phyloP scores from a whole-genome alignment of 2,888 invertebrate species.

The Silvanus unidentatus region DNA sequence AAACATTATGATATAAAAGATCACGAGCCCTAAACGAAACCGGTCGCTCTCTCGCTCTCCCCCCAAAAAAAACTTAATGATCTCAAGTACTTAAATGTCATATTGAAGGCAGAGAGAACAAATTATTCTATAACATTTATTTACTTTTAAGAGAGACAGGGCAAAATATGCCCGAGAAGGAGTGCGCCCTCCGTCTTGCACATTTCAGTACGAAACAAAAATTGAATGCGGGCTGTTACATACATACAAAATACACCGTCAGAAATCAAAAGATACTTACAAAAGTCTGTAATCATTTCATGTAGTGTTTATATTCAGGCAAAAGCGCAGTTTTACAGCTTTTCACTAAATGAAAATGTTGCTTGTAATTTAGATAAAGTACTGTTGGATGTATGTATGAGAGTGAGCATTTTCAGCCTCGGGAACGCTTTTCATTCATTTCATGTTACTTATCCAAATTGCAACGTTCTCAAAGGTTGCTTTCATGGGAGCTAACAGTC shows the following conservation, averaged over 20 bases:
- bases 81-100: constrained; percentile 33
- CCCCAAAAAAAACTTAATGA: constrained; percentile 22
- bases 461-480: constrained; percentile 30
- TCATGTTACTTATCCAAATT: constrained; percentile 39
- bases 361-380: constrained; percentile 39
- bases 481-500: constrained; percentile 14
- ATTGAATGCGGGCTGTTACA: constrained; percentile 6
- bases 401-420: constrained; percentile 24
- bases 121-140: constrained; percentile 24
- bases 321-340: constrained; percentile 29
- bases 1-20: constrained; percentile 43
- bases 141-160: background rate
- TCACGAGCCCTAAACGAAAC: constrained; percentile 18
- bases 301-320: constrained; percentile 29
- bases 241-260: background rate
- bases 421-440: constrained; percentile 29
- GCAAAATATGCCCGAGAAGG: no score
- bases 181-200: no score
- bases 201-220: background rate
- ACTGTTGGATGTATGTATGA: constrained; percentile 18
- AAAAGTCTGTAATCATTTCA: constrained; percentile 31
- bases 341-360: constrained; percentile 34
- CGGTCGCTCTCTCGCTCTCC: constrained; percentile 11
- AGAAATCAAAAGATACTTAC: constrained; percentile 29
- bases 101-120: constrained; percentile 30